Conservation (phyloP, 2,888 invertebrate species). For the Mythimna pallens region DNA sequence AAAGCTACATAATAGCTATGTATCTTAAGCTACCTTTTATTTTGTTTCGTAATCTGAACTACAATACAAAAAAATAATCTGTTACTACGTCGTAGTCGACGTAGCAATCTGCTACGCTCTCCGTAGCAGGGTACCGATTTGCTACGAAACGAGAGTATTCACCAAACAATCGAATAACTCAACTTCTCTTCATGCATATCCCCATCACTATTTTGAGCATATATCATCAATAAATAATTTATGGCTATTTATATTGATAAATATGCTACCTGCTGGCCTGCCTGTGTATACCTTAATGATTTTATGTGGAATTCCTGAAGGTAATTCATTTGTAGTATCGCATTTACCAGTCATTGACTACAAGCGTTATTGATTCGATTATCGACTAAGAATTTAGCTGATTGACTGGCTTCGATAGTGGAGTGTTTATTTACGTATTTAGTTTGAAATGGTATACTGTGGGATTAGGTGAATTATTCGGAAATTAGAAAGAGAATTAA, state of each 20-base stretch:
- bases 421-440: not conserved
- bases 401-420: constrained; percentile 7
- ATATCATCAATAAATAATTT: constrained; percentile 67
- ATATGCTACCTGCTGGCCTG: constrained; percentile 52
- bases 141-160: not conserved
- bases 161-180: not conserved
- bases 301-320: constrained; percentile 33
- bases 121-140: not conserved
- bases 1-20: not conserved
- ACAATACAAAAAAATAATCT: not conserved
- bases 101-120: not conserved
- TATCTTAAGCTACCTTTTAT: not conserved
- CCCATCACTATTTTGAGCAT: constrained; percentile 48
- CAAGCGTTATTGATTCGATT: constrained; percentile 30
- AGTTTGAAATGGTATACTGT: not conserved
- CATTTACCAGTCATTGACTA: constrained; percentile 18
- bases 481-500: not conserved
- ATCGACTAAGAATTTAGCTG: constrained; percentile 10
- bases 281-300: constrained; percentile 49
- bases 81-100: not conserved
- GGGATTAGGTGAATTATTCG: not conserved
- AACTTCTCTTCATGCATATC: too few species aligned
- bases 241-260: constrained; percentile 65
- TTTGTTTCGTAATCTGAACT: too few species aligned
- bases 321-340: constrained; percentile 37